Percentiles rank a stretch among this genome's conserved stretches.
Evolutionary conservation across 2,888 invertebrate genomes (phyloP).

Genomic region (Nycteola revayana): DNA sequence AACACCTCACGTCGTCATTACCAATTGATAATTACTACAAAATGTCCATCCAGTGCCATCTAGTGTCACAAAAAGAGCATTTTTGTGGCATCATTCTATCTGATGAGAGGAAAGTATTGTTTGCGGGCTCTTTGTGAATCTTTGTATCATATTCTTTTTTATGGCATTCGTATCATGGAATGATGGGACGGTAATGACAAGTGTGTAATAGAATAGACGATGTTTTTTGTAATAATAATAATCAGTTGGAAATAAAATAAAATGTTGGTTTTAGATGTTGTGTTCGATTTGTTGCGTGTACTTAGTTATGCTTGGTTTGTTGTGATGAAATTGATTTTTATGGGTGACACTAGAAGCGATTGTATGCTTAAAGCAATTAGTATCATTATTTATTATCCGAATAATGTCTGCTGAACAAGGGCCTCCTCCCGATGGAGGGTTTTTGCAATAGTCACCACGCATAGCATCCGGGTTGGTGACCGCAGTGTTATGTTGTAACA

Average conservation of each 20-base stretch:
- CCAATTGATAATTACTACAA: slow-evolving; percentile 39
- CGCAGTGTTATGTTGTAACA: too few species aligned
- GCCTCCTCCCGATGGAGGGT: too few species aligned
- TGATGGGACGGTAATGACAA: slow-evolving; percentile 23
- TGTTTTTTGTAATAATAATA: neutral
- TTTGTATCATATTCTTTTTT: slow-evolving; percentile 33
- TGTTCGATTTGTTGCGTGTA: too few species aligned
- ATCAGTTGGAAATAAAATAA: neutral
- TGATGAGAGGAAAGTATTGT: slow-evolving; percentile 45
- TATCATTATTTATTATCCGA: too few species aligned
- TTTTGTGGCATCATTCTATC: slow-evolving; percentile 46
- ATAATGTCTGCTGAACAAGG: too few species aligned
- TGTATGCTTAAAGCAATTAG: too few species aligned
- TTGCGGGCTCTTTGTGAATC: slow-evolving; percentile 35
- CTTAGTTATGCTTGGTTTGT: too few species aligned
- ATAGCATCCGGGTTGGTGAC: too few species aligned
- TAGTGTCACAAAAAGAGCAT: slow-evolving; percentile 50
- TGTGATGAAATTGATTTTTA: too few species aligned
- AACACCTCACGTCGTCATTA: slow-evolving; percentile 34
- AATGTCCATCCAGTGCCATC: slow-evolving; percentile 48
- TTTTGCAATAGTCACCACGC: too few species aligned
- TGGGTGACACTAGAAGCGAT: too few species aligned
- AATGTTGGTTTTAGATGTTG: neutral
- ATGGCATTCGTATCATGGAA: slow-evolving; percentile 29
- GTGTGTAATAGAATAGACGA: slow-evolving; percentile 6